These are phyloP conservation scores for Platalea minor DNA, from an alignment of 2,797 vertebrate genomes.

Conservation along the genomic window DNA sequence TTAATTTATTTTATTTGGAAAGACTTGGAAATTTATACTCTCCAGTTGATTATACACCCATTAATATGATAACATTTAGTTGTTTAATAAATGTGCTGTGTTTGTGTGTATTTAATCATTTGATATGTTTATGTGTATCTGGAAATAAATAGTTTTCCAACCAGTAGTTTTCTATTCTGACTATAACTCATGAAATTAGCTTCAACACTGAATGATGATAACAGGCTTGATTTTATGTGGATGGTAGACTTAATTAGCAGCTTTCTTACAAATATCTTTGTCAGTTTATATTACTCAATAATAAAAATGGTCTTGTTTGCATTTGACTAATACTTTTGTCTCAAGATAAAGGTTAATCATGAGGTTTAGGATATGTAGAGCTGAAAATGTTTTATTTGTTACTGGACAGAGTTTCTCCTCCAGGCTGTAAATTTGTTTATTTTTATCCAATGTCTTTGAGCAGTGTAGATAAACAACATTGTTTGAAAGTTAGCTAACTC, in stretches of 20 bases:
- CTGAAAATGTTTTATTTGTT: constrained; percentile 6
- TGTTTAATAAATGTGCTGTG: background rate
- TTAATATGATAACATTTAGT: background rate
- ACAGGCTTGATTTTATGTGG: background rate
- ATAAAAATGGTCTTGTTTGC: background rate
- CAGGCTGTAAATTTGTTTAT: background rate
- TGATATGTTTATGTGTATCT: background rate
- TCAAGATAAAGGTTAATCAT: constrained; percentile 7
- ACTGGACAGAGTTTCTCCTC: background rate
- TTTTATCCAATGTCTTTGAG: background rate
- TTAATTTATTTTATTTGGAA: background rate
- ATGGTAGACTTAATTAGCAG: background rate
- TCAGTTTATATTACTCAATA: background rate
- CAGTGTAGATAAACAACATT: background rate
- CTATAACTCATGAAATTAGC: background rate
- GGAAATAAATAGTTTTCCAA: background rate
- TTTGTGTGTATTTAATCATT: background rate
- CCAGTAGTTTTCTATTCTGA: background rate
- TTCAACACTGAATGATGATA: background rate
- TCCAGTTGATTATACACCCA: background rate
- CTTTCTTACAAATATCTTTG: background rate
- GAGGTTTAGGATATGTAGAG: background rate
- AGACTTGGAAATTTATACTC: background rate
- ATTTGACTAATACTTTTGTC: background rate
- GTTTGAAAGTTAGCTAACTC: background rate